Conservation (phyloP, 2,113 vertebrate genomes). For the Brachionichthys hirsutus region DNA sequence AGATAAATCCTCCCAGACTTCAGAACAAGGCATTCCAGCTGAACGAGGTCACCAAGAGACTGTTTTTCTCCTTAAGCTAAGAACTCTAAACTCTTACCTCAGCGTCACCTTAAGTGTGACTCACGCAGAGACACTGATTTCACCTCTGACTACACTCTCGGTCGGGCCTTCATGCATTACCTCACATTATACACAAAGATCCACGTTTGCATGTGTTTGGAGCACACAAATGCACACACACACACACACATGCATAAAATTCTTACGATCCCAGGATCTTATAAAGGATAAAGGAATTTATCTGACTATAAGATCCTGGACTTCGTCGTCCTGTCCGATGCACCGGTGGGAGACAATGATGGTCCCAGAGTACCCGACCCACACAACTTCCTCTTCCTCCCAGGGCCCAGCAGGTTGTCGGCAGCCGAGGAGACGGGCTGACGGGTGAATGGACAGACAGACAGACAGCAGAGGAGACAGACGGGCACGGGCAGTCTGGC, state of each 20-base stretch:
- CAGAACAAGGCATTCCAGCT: conserved; percentile 67
- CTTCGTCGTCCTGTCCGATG: too few species aligned
- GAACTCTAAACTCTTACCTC: conserved; percentile 45
- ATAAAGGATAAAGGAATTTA: too few species aligned
- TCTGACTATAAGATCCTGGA: too few species aligned
- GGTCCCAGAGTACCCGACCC: too few species aligned
- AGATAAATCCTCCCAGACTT: conserved; percentile 61
- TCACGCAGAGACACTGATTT: conserved; percentile 44
- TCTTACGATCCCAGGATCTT: too few species aligned
- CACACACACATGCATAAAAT: neutral
- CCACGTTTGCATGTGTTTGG: conserved; percentile 8
- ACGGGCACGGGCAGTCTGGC: neutral
- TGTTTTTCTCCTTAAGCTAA: conserved; percentile 58
- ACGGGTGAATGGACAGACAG: neutral
- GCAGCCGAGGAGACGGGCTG: neutral
- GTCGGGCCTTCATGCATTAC: conserved; percentile 30
- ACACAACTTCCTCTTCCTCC: too few species aligned
- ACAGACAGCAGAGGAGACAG: conserved; percentile 2
- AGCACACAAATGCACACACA: neutral
- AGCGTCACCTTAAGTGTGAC: conserved; percentile 34
- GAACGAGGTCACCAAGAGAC: conserved; percentile 58
- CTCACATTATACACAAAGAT: conserved; percentile 38
- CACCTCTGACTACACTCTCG: conserved; percentile 37
- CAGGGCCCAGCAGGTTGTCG: too few species aligned
- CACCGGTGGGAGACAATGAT: too few species aligned